These are phyloP conservation scores for Drosophila busckii DNA, from an alignment of 1,140 invertebrate genomes.

Conservation along the genomic window DNA sequence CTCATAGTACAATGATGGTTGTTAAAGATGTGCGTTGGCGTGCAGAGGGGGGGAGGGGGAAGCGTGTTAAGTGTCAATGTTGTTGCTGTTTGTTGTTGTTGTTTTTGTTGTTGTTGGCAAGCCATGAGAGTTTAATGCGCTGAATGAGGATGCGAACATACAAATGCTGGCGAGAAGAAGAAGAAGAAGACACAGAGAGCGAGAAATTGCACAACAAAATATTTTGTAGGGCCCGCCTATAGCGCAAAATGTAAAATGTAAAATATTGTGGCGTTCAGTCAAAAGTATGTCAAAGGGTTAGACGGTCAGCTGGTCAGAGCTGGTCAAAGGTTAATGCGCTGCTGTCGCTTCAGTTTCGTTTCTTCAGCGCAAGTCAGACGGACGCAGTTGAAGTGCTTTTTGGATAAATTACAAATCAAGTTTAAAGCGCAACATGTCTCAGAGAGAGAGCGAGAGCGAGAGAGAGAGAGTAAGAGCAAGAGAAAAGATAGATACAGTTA, in stretches of 20 bases:
- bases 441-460: conserved; percentile 2
- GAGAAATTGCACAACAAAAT: conserved; percentile 7
- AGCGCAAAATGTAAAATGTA: conserved; percentile 1
- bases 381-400: too few species aligned
- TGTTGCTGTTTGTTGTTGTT: conserved; percentile 23
- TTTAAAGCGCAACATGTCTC: conserved; percentile 20
- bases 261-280: too few species aligned
- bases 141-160: conserved; percentile 56
- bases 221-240: conserved; percentile 1
- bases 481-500: conserved; percentile 9
- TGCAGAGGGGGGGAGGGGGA: too few species aligned
- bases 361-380: too few species aligned
- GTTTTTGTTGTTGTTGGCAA: conserved; percentile 34
- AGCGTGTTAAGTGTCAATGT: too few species aligned
- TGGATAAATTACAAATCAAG: conserved; percentile 24
- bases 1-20: too few species aligned
- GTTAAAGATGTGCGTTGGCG: too few species aligned
- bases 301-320: conserved; percentile 1
- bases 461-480: not conserved
- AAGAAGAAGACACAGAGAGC: conserved; percentile 18
- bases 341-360: conserved; percentile 6
- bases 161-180: conserved; percentile 48
- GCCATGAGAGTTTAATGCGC: conserved; percentile 52
- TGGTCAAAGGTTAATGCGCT: conserved; percentile 44
- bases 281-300: conserved; percentile 37